Percentiles rank a stretch among this genome's conserved stretches.
These are phyloP conservation scores for Alaudala cheleensis DNA, from an alignment of 2,113 vertebrate species.

Conservation along the genomic window DNA sequence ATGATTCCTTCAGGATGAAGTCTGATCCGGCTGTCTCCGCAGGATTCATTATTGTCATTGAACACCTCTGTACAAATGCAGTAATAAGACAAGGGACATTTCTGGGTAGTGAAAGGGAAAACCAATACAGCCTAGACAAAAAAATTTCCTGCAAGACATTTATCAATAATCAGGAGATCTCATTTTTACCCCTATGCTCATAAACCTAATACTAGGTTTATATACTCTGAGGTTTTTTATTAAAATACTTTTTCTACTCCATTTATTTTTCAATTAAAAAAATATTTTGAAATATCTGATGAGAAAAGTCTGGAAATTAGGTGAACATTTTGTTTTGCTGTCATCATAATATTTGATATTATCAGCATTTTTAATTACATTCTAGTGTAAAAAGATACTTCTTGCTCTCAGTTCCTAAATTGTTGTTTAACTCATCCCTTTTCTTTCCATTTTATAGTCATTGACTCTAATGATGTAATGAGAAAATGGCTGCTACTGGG, in stretches of 20 bases:
- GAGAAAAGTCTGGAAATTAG: not conserved
- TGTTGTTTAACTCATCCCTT: not conserved
- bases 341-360: not conserved
- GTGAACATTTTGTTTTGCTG: not conserved
- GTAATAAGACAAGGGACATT: rapidly evolving
- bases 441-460: not conserved
- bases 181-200: not conserved
- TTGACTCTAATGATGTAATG: not conserved
- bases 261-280: not conserved
- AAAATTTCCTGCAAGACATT: not conserved
- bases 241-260: not conserved
- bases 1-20: not conserved
- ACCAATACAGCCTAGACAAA: not conserved
- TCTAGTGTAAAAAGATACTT: not conserved
- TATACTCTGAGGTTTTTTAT: not conserved
- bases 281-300: not conserved
- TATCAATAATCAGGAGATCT: not conserved
- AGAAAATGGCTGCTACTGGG: not conserved
- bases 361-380: not conserved
- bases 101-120: not conserved
- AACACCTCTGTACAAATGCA: not conserved
- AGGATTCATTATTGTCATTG: not conserved
- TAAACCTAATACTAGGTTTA: not conserved
- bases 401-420: not conserved
- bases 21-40: not conserved